These are phyloP conservation scores for Serripes groenlandicus DNA, from an alignment of 2,888 invertebrate species.

Conservation along the genomic window DNA sequence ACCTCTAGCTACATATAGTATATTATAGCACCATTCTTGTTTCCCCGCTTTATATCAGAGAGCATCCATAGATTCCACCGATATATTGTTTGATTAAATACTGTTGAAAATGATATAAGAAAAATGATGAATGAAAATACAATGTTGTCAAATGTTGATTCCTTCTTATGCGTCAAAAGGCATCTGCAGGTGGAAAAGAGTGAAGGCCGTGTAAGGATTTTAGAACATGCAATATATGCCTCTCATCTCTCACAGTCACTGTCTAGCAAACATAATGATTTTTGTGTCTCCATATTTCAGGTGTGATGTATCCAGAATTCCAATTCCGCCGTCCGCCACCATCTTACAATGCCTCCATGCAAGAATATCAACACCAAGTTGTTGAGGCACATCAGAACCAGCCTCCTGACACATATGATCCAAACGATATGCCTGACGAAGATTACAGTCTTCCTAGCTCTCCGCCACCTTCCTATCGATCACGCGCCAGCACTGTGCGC, in stretches of 20 bases:
- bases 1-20: too few species aligned
- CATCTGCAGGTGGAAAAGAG: not conserved
- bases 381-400: constrained; percentile 89
- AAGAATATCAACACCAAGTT: constrained; percentile 97
- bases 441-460: constrained; percentile 89
- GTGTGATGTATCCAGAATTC: constrained; percentile 94
- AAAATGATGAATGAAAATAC: too few species aligned
- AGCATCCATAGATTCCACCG: too few species aligned
- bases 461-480: constrained; percentile 97
- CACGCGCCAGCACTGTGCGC: constrained; percentile 91
- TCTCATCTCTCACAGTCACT: too few species aligned
- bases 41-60: too few species aligned
- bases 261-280: too few species aligned
- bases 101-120: too few species aligned
- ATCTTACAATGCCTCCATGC: constrained; percentile 98
- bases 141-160: too few species aligned
- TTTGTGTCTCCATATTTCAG: constrained; percentile 7
- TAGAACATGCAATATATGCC: too few species aligned
- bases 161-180: not conserved
- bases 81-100: too few species aligned
- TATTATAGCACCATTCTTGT: too few species aligned
- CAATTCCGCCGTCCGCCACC: constrained; percentile 98
- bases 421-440: constrained; percentile 70
- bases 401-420: constrained; percentile 62
- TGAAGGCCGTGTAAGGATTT: too few species aligned